Conservation (phyloP, 2,113 vertebrate genomes). For the Platysteira castanea region DNA sequence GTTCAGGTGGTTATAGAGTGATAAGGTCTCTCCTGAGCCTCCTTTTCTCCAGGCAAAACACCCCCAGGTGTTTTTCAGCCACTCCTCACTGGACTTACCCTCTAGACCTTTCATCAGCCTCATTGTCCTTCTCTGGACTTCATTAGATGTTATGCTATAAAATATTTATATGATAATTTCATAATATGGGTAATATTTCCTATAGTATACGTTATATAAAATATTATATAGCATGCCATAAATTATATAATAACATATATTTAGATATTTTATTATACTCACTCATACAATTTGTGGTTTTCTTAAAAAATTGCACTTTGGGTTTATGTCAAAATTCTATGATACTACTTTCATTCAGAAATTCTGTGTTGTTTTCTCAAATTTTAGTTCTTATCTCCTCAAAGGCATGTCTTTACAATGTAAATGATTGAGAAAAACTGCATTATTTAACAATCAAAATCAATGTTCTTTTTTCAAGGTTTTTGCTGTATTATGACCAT, state of each 20-base stretch:
- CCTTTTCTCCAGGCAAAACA: not conserved
- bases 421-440: not conserved
- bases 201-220: not conserved
- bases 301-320: not conserved
- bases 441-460: not conserved
- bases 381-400: not conserved
- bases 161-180: not conserved
- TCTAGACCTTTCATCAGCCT: not conserved
- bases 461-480: not conserved
- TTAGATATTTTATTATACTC: not conserved
- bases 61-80: fast-evolving
- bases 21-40: not conserved
- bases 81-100: not conserved
- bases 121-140: too few species aligned
- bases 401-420: not conserved
- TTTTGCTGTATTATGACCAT: not conserved
- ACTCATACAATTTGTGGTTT: not conserved
- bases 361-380: not conserved
- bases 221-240: not conserved
- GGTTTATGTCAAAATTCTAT: not conserved
- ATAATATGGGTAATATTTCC: not conserved
- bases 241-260: too few species aligned
- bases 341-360: not conserved
- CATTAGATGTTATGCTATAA: not conserved
- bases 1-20: not conserved